Base-by-base conservation (phyloP, 1,140 invertebrate species). In the Pemphigus obesinymphae region DNA sequence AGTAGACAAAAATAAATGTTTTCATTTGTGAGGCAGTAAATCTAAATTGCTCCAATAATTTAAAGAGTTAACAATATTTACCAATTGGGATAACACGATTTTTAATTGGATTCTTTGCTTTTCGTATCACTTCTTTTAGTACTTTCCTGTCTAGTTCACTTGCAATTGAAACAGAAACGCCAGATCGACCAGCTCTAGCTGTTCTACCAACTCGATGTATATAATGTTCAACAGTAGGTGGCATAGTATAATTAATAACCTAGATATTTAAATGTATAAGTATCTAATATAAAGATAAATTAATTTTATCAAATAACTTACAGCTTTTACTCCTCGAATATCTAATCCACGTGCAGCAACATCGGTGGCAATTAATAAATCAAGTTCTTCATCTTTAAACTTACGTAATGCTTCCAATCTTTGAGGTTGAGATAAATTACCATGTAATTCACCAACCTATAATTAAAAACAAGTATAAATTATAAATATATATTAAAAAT, bases 181-280 rank as follows among this genome's bases (percentile, higher is more conserved):
- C 94, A 26, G 91, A 92, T 20, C 93, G 89, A 5, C 97, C 97
- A 31, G 97, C 97, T 87, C 97, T 90, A 8, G 97, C 97, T 15
- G 97, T 99, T 85, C 97, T 88, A 50, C 97, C 97, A 26, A 98
- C 95, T 87, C 95, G 88, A 85, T 99, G 97, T 86, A 99, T 96
- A 85, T 99, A 99, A 88, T 98, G 96, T 86, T 98, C 95, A 13
- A 98, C 87, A 0, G 95, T 96, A 26, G 93, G 92, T 3, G 97
- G 97, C 93, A 99, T 93, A 0, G 95, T 92, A 87, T 97, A 98
- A 88, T 99, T 99, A 55, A 99, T 95, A 5, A 98, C 90, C 90
- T 80, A 63, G 63, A 45, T 34, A 40, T 63, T 80, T 1, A 82
- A 48, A 84, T 48, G 20, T 53, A 37, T 45, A 73, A 63, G 63